These are phyloP conservation scores for Zonitis immaculata DNA, from an alignment of 2,888 invertebrate genomes.

Conservation along the genomic window DNA sequence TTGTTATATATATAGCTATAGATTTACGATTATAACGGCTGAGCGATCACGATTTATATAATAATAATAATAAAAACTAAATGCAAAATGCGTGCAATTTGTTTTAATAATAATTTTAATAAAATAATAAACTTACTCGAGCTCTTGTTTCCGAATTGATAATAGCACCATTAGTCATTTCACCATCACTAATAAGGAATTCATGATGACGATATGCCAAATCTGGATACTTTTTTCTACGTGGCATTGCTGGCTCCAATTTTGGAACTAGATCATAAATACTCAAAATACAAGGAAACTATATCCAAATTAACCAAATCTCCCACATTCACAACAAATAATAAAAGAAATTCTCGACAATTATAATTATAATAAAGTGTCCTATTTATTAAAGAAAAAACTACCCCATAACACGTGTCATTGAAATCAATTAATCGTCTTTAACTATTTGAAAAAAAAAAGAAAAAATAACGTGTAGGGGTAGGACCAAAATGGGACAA, in stretches of 20 bases:
- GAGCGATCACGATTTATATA: constrained; percentile 13
- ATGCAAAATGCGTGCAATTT: constrained; percentile 21
- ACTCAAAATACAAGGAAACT: constrained; percentile 13
- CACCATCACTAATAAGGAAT: constrained; percentile 60
- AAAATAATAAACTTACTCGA: constrained; percentile 51
- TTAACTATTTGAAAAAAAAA: too few species aligned
- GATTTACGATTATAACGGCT: constrained; percentile 14
- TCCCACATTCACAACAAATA: not conserved
- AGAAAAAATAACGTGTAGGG: too few species aligned
- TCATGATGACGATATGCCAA: constrained; percentile 84
- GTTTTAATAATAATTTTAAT: not conserved
- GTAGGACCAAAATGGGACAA: not conserved
- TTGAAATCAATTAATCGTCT: too few species aligned
- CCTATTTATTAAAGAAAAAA: too few species aligned
- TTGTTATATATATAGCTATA: constrained; percentile 13
- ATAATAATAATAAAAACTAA: constrained; percentile 9
- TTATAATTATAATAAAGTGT: not conserved
- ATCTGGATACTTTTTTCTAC: constrained; percentile 85
- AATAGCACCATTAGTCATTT: constrained; percentile 57
- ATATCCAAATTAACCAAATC: not conserved
- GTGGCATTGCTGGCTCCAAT: constrained; percentile 79
- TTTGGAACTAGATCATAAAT: constrained; percentile 44
- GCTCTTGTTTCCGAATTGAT: constrained; percentile 59
- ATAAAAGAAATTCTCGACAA: constrained; percentile 19
- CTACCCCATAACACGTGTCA: too few species aligned